These are phyloP conservation scores for Rhodinocichla rosea DNA, from an alignment of 2,113 vertebrate species.

Conservation along the genomic window DNA sequence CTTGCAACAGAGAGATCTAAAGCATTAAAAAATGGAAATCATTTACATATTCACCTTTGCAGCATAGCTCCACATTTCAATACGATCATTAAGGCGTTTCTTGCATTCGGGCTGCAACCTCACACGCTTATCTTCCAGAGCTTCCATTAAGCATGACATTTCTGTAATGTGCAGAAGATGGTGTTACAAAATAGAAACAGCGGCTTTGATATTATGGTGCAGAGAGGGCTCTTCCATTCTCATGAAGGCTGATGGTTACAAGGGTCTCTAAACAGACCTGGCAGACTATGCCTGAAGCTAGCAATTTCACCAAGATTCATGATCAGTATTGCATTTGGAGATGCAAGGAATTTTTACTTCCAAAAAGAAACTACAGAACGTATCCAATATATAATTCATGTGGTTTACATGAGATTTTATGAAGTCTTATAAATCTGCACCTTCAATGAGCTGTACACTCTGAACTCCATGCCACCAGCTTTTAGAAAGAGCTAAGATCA, in stretches of 20 bases:
- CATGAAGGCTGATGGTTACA: neutral
- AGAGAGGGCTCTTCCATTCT: neutral
- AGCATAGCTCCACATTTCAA: conserved; percentile 98
- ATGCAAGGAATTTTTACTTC: neutral
- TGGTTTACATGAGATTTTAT: neutral
- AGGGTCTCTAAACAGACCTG: neutral
- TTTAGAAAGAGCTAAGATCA: neutral
- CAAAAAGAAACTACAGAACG: neutral
- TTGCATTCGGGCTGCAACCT: conserved; percentile 96
- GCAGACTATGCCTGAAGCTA: neutral
- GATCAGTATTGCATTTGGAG: neutral
- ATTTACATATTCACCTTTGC: conserved; percentile 82
- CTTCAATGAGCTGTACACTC: neutral
- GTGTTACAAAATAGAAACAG: neutral
- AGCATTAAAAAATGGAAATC: neutral
- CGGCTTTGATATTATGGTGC: accelerated
- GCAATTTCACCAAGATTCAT: neutral
- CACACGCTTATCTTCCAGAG: conserved; percentile 94
- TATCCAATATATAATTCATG: neutral
- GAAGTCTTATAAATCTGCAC: neutral
- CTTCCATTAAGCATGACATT: conserved; percentile 98
- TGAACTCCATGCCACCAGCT: neutral
- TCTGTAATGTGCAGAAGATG: conserved; percentile 69
- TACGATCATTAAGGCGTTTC: conserved; percentile 95
- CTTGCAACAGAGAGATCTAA: neutral